These are phyloP conservation scores for Rhagoletis zephyria DNA, from an alignment of 1,140 invertebrate species.

Conservation along the genomic window DNA sequence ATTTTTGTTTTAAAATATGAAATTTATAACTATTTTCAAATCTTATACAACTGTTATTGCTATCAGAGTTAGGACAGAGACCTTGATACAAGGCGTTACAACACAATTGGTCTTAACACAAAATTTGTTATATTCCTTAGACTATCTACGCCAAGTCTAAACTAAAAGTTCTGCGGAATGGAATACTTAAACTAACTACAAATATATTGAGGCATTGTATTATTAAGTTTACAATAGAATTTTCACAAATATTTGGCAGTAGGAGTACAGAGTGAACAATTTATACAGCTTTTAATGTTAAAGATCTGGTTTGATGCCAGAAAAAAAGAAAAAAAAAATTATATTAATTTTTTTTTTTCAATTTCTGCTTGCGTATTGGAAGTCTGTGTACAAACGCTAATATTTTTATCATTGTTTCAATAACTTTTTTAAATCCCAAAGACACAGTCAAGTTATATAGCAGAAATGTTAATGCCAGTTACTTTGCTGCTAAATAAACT, in stretches of 20 bases:
- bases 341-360: background rate
- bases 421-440: background rate
- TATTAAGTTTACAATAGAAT: background rate
- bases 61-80: slow-evolving; percentile 65
- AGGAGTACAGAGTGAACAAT: background rate
- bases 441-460: slow-evolving; percentile 1
- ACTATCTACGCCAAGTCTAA: background rate
- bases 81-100: slow-evolving; percentile 72
- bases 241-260: slow-evolving; percentile 41
- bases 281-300: background rate
- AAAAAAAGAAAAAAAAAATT: background rate
- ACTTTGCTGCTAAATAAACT: slow-evolving; percentile 5
- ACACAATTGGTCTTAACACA: slow-evolving; percentile 23
- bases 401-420: no score
- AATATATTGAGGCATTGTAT: slow-evolving; percentile 30
- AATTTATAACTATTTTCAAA: background rate
- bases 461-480: background rate
- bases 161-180: background rate
- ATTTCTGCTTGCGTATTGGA: background rate
- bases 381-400: background rate
- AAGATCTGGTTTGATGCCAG: background rate
- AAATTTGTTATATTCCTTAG: slow-evolving; percentile 1
- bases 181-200: background rate
- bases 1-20: background rate
- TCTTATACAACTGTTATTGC: slow-evolving; percentile 9